A percentile compares a stretch with the other conserved stretches of the same genome.
phyloP scores from a whole-genome alignment of 2,888 invertebrate genomes.

The Clistopyga incitator region DNA sequence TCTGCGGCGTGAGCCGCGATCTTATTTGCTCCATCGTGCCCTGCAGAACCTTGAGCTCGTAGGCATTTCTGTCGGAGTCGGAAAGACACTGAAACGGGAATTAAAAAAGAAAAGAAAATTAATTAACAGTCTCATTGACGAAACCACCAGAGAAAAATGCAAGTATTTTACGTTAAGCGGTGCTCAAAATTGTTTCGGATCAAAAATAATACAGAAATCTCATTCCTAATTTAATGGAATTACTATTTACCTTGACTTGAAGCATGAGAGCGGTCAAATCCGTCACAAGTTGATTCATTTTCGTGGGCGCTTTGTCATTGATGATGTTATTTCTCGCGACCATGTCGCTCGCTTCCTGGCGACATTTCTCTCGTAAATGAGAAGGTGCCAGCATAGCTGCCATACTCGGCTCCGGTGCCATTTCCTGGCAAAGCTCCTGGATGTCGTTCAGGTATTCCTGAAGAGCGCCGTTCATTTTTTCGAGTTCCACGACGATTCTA shows the following conservation, averaged over 20 bases:
- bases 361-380: constrained; percentile 94
- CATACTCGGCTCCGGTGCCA: constrained; percentile 94
- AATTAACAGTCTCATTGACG: too few species aligned
- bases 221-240: not conserved
- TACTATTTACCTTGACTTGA: constrained; percentile 89
- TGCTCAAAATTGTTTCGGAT: not conserved
- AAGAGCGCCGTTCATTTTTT: constrained; percentile 95
- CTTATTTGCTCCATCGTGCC: constrained; percentile 96
- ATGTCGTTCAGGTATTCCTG: constrained; percentile 94
- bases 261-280: constrained; percentile 95
- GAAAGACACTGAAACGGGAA: constrained; percentile 86
- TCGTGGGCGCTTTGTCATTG: constrained; percentile 87
- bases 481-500: constrained; percentile 91
- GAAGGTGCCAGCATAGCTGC: constrained; percentile 96
- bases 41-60: constrained; percentile 95
- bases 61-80: constrained; percentile 94
- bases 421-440: constrained; percentile 93
- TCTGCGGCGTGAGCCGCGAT: constrained; percentile 90
- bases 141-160: too few species aligned
- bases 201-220: too few species aligned
- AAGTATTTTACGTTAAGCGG: too few species aligned
- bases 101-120: not conserved
- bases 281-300: constrained; percentile 92
- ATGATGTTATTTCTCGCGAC: constrained; percentile 90
- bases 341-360: constrained; percentile 92